These are phyloP conservation scores for Bruchidius siliquastri DNA, from an alignment of 2,888 invertebrate species.

Conservation along the genomic window DNA sequence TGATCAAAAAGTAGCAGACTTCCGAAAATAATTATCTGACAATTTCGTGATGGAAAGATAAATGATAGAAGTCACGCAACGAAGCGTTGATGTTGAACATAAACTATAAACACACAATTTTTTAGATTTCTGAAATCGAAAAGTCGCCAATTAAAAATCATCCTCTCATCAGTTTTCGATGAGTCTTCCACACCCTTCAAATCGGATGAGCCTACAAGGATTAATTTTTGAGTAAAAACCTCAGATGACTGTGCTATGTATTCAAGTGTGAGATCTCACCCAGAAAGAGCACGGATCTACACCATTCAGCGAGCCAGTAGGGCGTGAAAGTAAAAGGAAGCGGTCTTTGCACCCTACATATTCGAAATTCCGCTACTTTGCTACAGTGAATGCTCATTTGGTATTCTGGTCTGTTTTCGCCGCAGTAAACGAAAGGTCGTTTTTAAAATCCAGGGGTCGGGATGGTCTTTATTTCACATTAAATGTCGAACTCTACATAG, in stretches of 20 bases:
- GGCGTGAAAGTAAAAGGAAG: not conserved
- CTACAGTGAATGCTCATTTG: not conserved
- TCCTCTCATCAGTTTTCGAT: too few relatives aligned
- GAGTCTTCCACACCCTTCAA: too few relatives aligned
- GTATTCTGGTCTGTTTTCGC: not conserved
- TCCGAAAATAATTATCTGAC: too few relatives aligned
- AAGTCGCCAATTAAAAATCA: too few relatives aligned
- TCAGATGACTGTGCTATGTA: not conserved
- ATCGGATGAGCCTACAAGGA: too few relatives aligned
- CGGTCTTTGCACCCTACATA: not conserved
- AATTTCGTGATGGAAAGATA: too few relatives aligned
- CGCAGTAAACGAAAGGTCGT: conserved; percentile 2
- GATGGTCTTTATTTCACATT: conserved; percentile 1
- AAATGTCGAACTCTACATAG: not conserved
- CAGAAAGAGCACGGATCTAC: not conserved
- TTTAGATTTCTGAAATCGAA: too few relatives aligned
- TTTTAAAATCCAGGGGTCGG: conserved; percentile 1
- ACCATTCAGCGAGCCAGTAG: not conserved
- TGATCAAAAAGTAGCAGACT: too few relatives aligned
- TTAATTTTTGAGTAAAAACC: too few relatives aligned
- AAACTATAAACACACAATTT: too few relatives aligned
- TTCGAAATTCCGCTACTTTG: not conserved
- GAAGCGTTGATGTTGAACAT: too few relatives aligned
- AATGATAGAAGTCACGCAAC: too few relatives aligned
- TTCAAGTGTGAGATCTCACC: not conserved